Conservation (phyloP, 92 coral and sea anemone genomes). For the Zoanthus sansibaricus region DNA sequence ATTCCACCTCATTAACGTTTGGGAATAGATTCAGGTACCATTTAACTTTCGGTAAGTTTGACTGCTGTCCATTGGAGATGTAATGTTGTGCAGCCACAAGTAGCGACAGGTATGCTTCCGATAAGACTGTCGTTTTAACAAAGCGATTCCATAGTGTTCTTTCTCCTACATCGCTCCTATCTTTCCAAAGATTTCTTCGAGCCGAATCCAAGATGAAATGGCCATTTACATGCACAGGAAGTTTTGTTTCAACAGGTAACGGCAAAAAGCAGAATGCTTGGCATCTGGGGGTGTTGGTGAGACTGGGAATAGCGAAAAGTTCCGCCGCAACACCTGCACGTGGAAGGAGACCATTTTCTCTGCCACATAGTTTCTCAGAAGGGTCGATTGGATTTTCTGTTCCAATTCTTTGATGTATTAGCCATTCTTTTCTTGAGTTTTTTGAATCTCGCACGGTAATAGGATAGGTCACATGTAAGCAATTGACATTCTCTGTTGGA, state of each 20-base stretch:
- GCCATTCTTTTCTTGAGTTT: slow-evolving; percentile 65
- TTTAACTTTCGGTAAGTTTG: not conserved
- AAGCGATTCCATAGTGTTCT: slow-evolving; percentile 78
- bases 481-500: slow-evolving; percentile 60
- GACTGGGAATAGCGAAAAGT: slow-evolving; percentile 16
- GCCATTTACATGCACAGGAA: slow-evolving; percentile 94
- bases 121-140: slow-evolving; percentile 68
- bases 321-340: slow-evolving; percentile 92
- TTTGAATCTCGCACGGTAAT: slow-evolving; percentile 58
- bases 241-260: slow-evolving; percentile 71
- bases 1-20: not conserved
- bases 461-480: slow-evolving; percentile 70
- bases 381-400: not conserved
- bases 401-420: slow-evolving; percentile 81
- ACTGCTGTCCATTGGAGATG: slow-evolving; percentile 34
- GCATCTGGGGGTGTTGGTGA: not conserved
- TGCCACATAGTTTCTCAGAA: slow-evolving; percentile 72
- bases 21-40: slow-evolving; percentile 37
- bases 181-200: slow-evolving; percentile 88
- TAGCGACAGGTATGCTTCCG: slow-evolving; percentile 70
- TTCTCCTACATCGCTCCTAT: slow-evolving; percentile 55
- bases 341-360: slow-evolving; percentile 76
- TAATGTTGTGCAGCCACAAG: slow-evolving; percentile 70
- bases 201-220: slow-evolving; percentile 89
- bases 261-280: slow-evolving; percentile 89